A percentile compares a stretch with the other conserved stretches of the same genome.
These are phyloP conservation scores for Palythoa heliodiscus DNA, from an alignment of 92 coral and sea anemone species.

Conservation along the genomic window DNA sequence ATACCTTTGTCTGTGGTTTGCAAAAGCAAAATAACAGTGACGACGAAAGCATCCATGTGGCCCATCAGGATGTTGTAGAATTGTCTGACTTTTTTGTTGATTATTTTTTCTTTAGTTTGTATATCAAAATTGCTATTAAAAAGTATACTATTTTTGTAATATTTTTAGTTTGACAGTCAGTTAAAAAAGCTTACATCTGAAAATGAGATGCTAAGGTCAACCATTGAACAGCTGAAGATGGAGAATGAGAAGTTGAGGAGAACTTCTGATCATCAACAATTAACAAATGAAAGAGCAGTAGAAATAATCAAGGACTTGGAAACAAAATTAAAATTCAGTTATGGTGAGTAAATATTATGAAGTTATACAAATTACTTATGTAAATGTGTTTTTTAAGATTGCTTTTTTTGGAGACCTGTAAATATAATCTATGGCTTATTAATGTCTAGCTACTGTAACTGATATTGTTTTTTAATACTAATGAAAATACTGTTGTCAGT, in stretches of 20 bases:
- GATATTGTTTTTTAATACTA: too few relatives aligned
- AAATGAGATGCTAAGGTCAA: constrained; percentile 46
- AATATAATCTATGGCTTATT: too few relatives aligned
- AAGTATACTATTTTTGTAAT: background rate
- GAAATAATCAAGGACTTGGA: constrained; percentile 71
- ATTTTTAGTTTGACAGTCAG: constrained; percentile 30
- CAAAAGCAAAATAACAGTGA: too few relatives aligned
- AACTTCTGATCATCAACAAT: constrained; percentile 57
- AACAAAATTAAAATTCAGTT: constrained; percentile 64
- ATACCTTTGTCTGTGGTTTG: too few relatives aligned
- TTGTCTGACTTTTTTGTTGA: too few relatives aligned
- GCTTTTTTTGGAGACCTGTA: background rate
- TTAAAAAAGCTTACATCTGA: constrained; percentile 2
- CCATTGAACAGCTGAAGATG: constrained; percentile 15
- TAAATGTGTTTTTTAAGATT: background rate
- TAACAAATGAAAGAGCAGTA: constrained; percentile 67
- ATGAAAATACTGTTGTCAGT: too few relatives aligned
- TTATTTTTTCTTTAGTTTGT: too few relatives aligned
- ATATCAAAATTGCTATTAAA: background rate
- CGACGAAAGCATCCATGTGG: too few relatives aligned
- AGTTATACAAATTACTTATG: background rate
- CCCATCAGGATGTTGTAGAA: too few relatives aligned
- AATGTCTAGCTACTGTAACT: too few relatives aligned
- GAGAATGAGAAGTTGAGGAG: constrained; percentile 57
- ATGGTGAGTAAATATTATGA: constrained; percentile 54